Conservation (phyloP, 2,888 invertebrate species). For the Anthrax anthrax region DNA sequence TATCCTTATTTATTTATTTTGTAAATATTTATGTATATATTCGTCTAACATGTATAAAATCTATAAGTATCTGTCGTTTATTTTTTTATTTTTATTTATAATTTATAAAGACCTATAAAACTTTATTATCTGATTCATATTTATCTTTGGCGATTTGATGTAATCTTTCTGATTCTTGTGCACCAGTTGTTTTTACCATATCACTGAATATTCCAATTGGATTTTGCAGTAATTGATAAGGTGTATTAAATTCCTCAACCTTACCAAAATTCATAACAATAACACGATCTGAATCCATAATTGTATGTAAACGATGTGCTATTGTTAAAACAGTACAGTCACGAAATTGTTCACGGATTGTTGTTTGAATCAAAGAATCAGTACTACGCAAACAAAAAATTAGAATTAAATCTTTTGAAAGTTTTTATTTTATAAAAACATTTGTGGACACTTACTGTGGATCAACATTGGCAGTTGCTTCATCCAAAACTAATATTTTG, state of each 20-base stretch:
- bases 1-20: too few relatives aligned
- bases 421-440: not conserved
- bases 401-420: not conserved
- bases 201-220: constrained; percentile 42
- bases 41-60: too few relatives aligned
- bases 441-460: constrained; percentile 27
- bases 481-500: constrained; percentile 56
- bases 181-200: constrained; percentile 50
- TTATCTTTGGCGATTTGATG: constrained; percentile 11
- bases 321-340: constrained; percentile 73
- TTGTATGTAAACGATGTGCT: constrained; percentile 75
- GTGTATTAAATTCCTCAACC: constrained; percentile 51
- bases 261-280: constrained; percentile 65
- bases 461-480: constrained; percentile 51
- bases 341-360: constrained; percentile 57
- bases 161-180: constrained; percentile 14
- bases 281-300: constrained; percentile 75
- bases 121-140: constrained; percentile 9
- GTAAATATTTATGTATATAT: too few relatives aligned
- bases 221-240: constrained; percentile 42
- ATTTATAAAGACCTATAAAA: not conserved
- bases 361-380: constrained; percentile 62
- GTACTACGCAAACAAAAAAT: constrained; percentile 33
- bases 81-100: too few relatives aligned
- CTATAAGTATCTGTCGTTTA: too few relatives aligned